phyloP scores from a whole-genome alignment of 2,888 invertebrate genomes.

The Hofmannophila pseudospretella region DNA sequence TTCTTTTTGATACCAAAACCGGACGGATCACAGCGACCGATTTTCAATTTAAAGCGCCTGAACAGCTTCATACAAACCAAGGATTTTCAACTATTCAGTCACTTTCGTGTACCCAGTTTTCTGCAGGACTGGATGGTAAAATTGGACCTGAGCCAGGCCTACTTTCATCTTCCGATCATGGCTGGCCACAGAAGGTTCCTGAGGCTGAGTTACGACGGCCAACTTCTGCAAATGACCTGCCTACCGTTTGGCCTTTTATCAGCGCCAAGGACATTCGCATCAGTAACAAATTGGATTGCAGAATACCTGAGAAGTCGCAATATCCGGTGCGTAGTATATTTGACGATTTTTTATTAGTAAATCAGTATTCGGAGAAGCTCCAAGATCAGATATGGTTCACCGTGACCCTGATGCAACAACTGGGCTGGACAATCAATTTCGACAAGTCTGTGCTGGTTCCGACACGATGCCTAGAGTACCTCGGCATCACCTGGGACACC shows the following conservation, averaged over 20 bases:
- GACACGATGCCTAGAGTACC: slow-evolving; percentile 7
- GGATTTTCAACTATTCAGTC: slow-evolving; percentile 12
- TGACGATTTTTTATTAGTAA: slow-evolving; percentile 18
- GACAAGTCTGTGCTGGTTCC: slow-evolving; percentile 14
- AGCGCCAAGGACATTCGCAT: slow-evolving; percentile 20
- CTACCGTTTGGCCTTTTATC: too few relatives aligned
- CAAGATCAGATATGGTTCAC: slow-evolving; percentile 8
- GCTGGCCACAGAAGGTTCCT: slow-evolving; percentile 15
- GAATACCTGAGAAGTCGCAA: slow-evolving; percentile 14
- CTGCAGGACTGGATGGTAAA: slow-evolving; percentile 17
- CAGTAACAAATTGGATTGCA: slow-evolving; percentile 23
- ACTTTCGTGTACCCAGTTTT: slow-evolving; percentile 14
- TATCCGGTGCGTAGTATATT: slow-evolving; percentile 24
- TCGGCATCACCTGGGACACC: slow-evolving; percentile 17
- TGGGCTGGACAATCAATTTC: slow-evolving; percentile 16
- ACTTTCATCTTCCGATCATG: slow-evolving; percentile 17
- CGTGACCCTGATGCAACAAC: slow-evolving; percentile 5
- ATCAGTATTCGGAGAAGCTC: slow-evolving; percentile 12
- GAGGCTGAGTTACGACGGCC: slow-evolving; percentile 10
- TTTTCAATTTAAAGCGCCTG: slow-evolving; percentile 14
- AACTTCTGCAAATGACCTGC: slow-evolving; percentile 17
- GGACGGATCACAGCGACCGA: slow-evolving; percentile 10
- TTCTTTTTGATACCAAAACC: slow-evolving; percentile 16
- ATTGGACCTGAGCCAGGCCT: slow-evolving; percentile 17
- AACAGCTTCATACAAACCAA: slow-evolving; percentile 12